Evolutionary conservation across 2,797 vertebrate genomes (phyloP), one percentile per base, ranked within the genome.

Genomic region (Hypotaenidia philippensis): DNA sequence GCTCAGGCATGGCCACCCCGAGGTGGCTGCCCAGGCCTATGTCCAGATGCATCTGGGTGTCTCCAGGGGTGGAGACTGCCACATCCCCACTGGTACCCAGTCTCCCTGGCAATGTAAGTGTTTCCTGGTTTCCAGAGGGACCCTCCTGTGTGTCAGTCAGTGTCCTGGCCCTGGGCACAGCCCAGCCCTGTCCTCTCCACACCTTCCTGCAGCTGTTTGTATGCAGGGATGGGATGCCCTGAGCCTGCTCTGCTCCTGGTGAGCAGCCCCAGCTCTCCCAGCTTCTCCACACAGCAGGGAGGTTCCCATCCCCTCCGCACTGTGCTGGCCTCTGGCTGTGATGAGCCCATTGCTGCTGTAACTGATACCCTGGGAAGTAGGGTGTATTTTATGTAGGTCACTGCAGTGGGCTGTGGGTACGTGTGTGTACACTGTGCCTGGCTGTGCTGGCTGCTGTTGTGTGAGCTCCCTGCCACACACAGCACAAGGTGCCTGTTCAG

Each of bases 1-100:
- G 68, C 52, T 56, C n/a, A 29, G 12, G 41, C 41, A 40, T 41
- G 41, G 29, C 8, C 34, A 20, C 41, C 13, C 36, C 6, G 40
- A 36, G 68, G 41, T 14, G 25, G 49, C 23, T 26, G 49, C 49
- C 49, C 25, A 50, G 49, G 13, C 25, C 49, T 7, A 0, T 5
- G 7, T 22, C 66, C 26, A 5, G 49, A 3, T 0, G 5, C 3
- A 10, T 45, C 20, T 1, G n/a, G 27, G 2, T 21, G 7, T 29
- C 56, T 49, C 44, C 31, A 32, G 6, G 56, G 40, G 32, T 18
- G 29, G 52, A 60, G 57, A 6, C 29, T 18, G 31, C 21, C 10
- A 21, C 52, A 34, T 65, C 57, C 31, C 22, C 57, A 10, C 3
- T 18, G 16, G 50, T 29, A 9, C 10, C 63, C 44, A 1, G 14